These are phyloP conservation scores for Spizella passerina DNA, from an alignment of 2,797 vertebrate species.

Conservation along the genomic window DNA sequence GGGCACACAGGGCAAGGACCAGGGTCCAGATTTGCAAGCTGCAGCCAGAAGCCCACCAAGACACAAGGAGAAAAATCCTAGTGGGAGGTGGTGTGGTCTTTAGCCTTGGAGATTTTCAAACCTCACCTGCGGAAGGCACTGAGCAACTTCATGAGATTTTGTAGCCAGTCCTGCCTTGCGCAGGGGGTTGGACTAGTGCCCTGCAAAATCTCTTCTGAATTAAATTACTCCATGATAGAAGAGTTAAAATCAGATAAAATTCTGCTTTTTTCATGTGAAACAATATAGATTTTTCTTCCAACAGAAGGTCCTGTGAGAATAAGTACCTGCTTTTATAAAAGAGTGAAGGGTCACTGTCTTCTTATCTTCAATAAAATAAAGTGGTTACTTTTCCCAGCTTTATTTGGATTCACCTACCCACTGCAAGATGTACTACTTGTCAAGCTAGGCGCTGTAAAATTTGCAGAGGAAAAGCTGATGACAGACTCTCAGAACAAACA, in stretches of 20 bases:
- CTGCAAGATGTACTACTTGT: not conserved
- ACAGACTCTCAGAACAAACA: not conserved
- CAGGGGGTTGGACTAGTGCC: not conserved
- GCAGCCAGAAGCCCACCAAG: not conserved
- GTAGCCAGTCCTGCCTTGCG: not conserved
- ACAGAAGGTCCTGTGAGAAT: not conserved
- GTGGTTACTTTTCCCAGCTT: not conserved
- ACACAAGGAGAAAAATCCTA: not conserved
- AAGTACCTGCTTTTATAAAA: not conserved
- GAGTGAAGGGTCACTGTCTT: not conserved
- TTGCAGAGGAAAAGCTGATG: not conserved
- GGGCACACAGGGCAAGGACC: not conserved
- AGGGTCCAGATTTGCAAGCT: not conserved
- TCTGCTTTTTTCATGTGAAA: not conserved
- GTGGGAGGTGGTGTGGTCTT: not conserved
- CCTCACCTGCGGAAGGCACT: not conserved
- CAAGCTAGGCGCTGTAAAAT: not conserved
- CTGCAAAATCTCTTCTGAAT: not conserved
- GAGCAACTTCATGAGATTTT: not conserved
- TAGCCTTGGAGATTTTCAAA: not conserved
- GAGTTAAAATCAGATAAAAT: not conserved
- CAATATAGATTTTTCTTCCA: not conserved
- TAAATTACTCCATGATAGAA: not conserved
- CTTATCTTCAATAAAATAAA: not conserved
- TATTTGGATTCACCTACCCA: not conserved